Evolutionary conservation across 2,888 invertebrate species (phyloP).

Genomic region (Heliconius ismenius): DNA sequence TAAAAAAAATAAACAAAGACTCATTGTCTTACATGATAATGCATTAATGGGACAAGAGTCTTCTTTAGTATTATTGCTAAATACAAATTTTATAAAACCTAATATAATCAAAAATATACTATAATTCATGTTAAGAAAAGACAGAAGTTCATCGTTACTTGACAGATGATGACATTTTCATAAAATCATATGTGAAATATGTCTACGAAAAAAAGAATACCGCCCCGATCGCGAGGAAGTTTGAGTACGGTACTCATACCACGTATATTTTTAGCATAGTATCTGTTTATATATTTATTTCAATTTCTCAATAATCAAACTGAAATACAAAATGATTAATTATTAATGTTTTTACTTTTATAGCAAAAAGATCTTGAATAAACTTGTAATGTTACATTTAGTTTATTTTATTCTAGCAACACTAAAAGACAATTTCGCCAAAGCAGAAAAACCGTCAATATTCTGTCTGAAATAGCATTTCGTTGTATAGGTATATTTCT

Average conservation of each 20-base stretch:
- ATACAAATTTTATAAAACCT: constrained; percentile 62
- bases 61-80: constrained; percentile 56
- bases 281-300: not conserved
- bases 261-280: not conserved
- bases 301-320: not conserved
- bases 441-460: not conserved
- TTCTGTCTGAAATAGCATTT: constrained; percentile 6
- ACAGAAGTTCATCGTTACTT: constrained; percentile 59
- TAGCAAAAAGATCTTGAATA: not conserved
- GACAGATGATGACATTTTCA: constrained; percentile 56
- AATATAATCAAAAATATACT: constrained; percentile 67
- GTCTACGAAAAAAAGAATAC: constrained; percentile 6
- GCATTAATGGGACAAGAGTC: constrained; percentile 58
- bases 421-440: not conserved
- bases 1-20: not conserved
- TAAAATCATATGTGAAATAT: constrained; percentile 32
- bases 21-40: constrained; percentile 57
- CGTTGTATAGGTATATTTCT: not conserved
- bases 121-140: constrained; percentile 72
- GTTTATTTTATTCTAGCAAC: constrained; percentile 15
- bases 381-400: not conserved
- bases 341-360: not conserved
- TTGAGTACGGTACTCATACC: not conserved
- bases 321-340: not conserved
- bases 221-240: not conserved